Evolutionary conservation across 2,113 vertebrate genomes (phyloP), one percentile per base, ranked within the genome.

Genomic region (Clupea harengus): DNA sequence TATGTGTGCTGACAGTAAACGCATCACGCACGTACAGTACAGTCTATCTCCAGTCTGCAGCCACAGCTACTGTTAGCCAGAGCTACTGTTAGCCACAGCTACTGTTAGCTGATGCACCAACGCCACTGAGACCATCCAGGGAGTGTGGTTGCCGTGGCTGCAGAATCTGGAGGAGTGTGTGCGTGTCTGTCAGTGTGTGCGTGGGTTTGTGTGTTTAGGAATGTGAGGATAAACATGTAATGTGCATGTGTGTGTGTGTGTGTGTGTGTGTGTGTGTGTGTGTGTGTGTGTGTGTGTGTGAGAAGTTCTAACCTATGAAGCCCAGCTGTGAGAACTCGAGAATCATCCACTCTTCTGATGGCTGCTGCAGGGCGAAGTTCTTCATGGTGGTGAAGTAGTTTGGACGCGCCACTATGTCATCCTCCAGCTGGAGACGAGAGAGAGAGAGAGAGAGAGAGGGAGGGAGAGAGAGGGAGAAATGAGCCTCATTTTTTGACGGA

Each of bases 341-440:
- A 93, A 99, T 99, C 98, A 99, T 99, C 98, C 98, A 99, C 87
- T 99, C 98, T 89, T 99, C 98, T 0, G 96, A 97, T 0, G 98
- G 98, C 92, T 99, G 98, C 95, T 99, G 98, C 85, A 99, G 93
- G 2, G 98, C 98, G 75, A 99, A 99, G 95, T 99, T 99, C 95
- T 98, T 99, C 98, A 99, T 99, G 46, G 98, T 99, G 94, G 97
- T 99, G 94, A 99, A 96, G 95, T 96, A 99, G 95, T 98, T 99
- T 52, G 98, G 98, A 89, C 98, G 98, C 88, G 98, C 98, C 20
- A 99, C 96, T 2, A 99, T 99, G 89, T 99, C 98, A 6, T 99
- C 98, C 93, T 99, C 98, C 89, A 99, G 92, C 98, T 99, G 93
- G n/a, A 28, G 1, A 7, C n/a, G 82, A 86, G 81, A 86, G 64